Evolutionary conservation across 2,113 vertebrate genomes (phyloP).

Genomic region (Malaclemys terrapin): DNA sequence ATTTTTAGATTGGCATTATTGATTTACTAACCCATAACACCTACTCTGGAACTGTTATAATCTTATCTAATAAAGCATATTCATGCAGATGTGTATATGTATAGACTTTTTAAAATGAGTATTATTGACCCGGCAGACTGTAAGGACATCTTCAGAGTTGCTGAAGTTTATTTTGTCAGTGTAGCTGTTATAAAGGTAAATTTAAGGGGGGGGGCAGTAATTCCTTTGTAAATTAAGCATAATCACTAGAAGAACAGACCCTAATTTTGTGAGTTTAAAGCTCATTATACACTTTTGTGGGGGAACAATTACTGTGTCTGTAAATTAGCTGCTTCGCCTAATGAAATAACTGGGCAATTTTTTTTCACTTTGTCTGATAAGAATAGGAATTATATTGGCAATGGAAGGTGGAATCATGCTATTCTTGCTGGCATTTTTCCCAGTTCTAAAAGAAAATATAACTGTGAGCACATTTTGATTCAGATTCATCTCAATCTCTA

Average conservation of each 20-base stretch:
- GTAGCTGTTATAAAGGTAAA: conserved; percentile 31
- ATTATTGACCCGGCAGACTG: fast-evolving
- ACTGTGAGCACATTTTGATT: conserved; percentile 31
- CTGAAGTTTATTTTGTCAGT: neutral
- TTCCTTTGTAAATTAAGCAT: conserved; percentile 63
- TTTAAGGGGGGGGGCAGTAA: conserved; percentile 55
- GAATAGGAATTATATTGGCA: conserved; percentile 25
- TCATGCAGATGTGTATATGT: neutral
- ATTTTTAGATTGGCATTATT: neutral
- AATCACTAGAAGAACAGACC: conserved; percentile 58
- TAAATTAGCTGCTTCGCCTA: conserved; percentile 69
- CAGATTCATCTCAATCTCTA: conserved; percentile 38
- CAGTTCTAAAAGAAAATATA: conserved; percentile 46
- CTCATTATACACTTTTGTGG: conserved; percentile 71
- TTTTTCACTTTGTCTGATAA: conserved; percentile 51
- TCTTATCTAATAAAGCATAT: neutral
- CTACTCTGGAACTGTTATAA: neutral
- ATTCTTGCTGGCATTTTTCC: conserved; percentile 42
- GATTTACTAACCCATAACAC: neutral
- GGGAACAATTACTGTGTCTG: conserved; percentile 50
- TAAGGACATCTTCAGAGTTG: conserved; percentile 8
- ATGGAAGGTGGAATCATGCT: conserved; percentile 5
- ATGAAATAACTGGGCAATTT: conserved; percentile 65
- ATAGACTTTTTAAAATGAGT: neutral
- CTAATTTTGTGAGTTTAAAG: conserved; percentile 70